Conservation (phyloP, 2,888 invertebrate species). For the Glomeris marginata region DNA sequence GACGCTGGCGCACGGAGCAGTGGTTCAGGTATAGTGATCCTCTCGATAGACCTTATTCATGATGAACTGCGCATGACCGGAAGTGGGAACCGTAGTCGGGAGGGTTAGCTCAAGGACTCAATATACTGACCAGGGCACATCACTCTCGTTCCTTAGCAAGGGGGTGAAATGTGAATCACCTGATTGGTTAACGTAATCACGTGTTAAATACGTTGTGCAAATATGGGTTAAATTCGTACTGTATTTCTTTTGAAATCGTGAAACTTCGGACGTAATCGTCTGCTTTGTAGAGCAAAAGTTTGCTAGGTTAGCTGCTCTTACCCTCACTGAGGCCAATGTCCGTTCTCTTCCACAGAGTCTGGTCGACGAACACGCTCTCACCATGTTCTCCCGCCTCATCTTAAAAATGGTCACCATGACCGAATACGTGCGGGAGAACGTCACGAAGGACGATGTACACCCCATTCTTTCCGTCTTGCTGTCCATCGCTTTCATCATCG, state of each 20-base stretch:
- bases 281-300: too few species aligned
- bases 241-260: too few species aligned
- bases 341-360: constrained; percentile 45
- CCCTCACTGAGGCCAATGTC: background rate
- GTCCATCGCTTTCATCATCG: constrained; percentile 59
- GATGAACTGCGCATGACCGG: background rate
- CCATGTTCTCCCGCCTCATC: constrained; percentile 52
- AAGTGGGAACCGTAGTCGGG: background rate
- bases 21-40: constrained; percentile 46
- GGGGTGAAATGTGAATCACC: too few species aligned
- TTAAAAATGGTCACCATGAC: constrained; percentile 47
- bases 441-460: constrained; percentile 59
- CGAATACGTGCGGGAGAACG: constrained; percentile 53
- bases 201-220: too few species aligned
- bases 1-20: constrained; percentile 58
- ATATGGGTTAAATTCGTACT: too few species aligned
- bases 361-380: constrained; percentile 60
- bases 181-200: too few species aligned
- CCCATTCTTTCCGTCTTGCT: constrained; percentile 62
- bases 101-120: too few species aligned
- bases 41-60: background rate
- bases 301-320: too few species aligned
- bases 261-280: too few species aligned
- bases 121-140: too few species aligned
- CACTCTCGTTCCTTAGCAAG: too few species aligned